Evolutionary conservation across 2,113 vertebrate species (phyloP).

Genomic region (Phyllopteryx taeniolatus): DNA sequence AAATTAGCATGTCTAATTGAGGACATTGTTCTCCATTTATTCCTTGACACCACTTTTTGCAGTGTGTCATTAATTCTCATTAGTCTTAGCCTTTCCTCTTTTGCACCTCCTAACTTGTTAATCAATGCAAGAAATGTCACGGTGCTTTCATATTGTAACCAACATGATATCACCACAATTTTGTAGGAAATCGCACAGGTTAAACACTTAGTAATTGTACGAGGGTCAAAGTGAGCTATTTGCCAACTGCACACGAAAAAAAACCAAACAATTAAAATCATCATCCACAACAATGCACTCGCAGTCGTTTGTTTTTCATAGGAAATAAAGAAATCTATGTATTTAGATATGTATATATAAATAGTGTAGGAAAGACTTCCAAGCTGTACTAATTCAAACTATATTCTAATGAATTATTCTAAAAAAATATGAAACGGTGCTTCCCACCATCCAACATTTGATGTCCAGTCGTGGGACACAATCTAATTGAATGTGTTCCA

Average conservation of each 20-base stretch:
- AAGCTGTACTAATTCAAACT: too few species aligned
- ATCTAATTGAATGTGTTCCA: too few species aligned
- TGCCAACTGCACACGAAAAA: not conserved
- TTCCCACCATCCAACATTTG: too few species aligned
- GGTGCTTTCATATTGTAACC: slow-evolving; percentile 4
- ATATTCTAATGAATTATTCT: too few species aligned
- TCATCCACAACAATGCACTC: too few species aligned
- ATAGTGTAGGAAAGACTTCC: too few species aligned
- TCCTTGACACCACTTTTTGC: slow-evolving; percentile 14
- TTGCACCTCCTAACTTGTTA: slow-evolving; percentile 12
- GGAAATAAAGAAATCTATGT: too few species aligned
- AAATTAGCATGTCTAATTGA: slow-evolving; percentile 31
- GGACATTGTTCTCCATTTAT: slow-evolving; percentile 30
- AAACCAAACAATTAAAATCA: not conserved
- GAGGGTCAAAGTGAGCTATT: not conserved
- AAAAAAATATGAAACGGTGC: too few species aligned
- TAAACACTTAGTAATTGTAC: not conserved
- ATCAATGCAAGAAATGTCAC: slow-evolving; percentile 6
- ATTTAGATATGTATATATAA: too few species aligned
- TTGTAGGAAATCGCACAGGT: not conserved
- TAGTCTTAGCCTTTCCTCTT: not conserved
- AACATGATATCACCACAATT: not conserved
- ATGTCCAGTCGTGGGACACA: too few species aligned
- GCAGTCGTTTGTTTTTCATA: too few species aligned
- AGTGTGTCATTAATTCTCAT: slow-evolving; percentile 25